Evolutionary conservation across 2,888 invertebrate species (phyloP).

Genomic region (Drosophila anceps): DNA sequence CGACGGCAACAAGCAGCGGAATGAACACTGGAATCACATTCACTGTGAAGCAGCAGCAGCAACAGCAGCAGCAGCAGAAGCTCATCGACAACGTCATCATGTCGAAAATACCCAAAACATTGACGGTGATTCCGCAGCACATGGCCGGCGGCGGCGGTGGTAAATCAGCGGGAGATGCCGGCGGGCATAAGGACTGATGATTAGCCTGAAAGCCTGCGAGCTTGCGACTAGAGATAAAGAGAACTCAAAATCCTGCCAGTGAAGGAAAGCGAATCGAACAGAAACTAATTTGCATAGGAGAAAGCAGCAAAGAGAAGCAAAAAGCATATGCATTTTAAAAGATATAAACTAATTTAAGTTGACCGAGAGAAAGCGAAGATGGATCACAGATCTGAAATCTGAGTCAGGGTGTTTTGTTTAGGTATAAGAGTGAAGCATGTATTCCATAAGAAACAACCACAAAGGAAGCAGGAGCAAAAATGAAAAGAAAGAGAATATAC

Average conservation of each 20-base stretch:
- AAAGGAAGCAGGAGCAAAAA: background rate
- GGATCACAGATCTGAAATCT: slow-evolving; percentile 44
- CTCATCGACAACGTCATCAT: slow-evolving; percentile 86
- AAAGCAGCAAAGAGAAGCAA: background rate
- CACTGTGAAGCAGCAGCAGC: slow-evolving; percentile 63
- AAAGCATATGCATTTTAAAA: slow-evolving; percentile 42
- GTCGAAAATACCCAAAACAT: slow-evolving; percentile 92
- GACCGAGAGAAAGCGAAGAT: background rate
- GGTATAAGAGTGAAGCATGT: background rate
- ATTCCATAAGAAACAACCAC: slow-evolving; percentile 42
- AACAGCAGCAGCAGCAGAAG: slow-evolving; percentile 77
- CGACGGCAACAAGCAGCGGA: slow-evolving; percentile 33
- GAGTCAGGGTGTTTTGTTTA: slow-evolving; percentile 33
- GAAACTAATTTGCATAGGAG: slow-evolving; percentile 18
- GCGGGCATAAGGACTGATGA: slow-evolving; percentile 43
- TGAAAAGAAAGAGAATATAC: slow-evolving; percentile 8
- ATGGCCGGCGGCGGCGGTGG: slow-evolving; percentile 51
- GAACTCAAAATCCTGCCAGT: slow-evolving; percentile 52
- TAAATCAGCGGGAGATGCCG: slow-evolving; percentile 22
- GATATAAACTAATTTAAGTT: background rate
- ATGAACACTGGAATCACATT: slow-evolving; percentile 48
- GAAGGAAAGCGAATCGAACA: slow-evolving; percentile 40
- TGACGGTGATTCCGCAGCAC: slow-evolving; percentile 92
- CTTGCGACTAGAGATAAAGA: slow-evolving; percentile 13
- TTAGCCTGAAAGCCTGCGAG: slow-evolving; percentile 3